Evolutionary conservation across 2,888 invertebrate genomes (phyloP).

Genomic region (Spatulosminthurus flaviceps): DNA sequence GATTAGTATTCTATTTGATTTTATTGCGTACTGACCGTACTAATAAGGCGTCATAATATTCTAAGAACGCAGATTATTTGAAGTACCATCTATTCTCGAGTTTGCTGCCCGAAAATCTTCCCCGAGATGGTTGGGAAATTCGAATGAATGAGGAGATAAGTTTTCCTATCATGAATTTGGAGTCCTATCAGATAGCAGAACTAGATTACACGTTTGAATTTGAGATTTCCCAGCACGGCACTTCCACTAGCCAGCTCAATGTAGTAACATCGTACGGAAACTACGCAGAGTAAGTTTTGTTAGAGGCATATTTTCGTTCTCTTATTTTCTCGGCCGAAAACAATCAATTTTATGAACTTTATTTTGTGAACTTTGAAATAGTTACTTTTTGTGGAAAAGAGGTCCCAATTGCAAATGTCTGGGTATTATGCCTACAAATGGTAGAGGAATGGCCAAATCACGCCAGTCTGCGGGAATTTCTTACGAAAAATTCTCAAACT

Average conservation of each 20-base stretch:
- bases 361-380: neutral
- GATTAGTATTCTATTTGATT: too few species aligned
- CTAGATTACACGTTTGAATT: neutral
- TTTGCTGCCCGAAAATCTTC: constrained; percentile 12
- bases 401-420: neutral
- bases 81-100: constrained; percentile 19
- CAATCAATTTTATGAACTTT: too few species aligned
- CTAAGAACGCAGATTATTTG: neutral
- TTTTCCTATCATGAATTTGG: constrained; percentile 11
- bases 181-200: constrained; percentile 18
- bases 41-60: too few species aligned
- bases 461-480: constrained; percentile 4
- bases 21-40: too few species aligned
- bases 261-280: constrained; percentile 19
- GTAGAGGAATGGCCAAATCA: neutral
- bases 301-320: too few species aligned
- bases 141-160: neutral
- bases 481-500: constrained; percentile 18
- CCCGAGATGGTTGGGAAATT: constrained; percentile 9
- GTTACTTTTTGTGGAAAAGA: constrained; percentile 23
- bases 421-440: constrained; percentile 4
- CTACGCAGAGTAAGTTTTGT: constrained; percentile 21
- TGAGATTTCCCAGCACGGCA: constrained; percentile 21
- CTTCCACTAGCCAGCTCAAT: neutral
- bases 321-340: too few species aligned